Conservation (phyloP, 2,113 vertebrate species). For the Oostethus manadensis region DNA sequence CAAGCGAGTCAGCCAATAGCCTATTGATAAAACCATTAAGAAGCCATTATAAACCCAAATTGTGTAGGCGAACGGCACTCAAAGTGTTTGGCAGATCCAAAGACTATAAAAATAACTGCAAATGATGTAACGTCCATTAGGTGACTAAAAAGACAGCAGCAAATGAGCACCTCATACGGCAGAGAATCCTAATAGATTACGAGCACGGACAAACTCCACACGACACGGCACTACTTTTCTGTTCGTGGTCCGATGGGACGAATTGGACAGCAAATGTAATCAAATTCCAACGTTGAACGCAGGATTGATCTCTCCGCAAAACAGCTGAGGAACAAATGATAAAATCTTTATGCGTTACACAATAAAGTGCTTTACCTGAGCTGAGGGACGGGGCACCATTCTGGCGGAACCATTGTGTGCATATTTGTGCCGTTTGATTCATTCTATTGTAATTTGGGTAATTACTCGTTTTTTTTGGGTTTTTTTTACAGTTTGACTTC, state of each 20-base stretch:
- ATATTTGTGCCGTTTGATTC: background rate
- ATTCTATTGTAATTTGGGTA: too few relatives aligned
- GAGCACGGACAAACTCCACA: background rate
- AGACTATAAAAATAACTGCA: background rate
- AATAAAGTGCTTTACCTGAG: slow-evolving; percentile 22
- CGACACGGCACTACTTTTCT: slow-evolving; percentile 48
- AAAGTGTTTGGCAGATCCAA: background rate
- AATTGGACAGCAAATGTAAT: slow-evolving; percentile 60
- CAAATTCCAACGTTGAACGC: slow-evolving; percentile 53
- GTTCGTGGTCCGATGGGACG: slow-evolving; percentile 51
- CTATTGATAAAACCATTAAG: background rate
- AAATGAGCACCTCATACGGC: too few relatives aligned
- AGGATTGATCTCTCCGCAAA: slow-evolving; percentile 48
- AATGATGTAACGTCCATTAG: too few relatives aligned
- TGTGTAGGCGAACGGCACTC: background rate
- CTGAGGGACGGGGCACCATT: too few relatives aligned
- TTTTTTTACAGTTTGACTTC: too few relatives aligned
- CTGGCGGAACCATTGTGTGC: background rate
- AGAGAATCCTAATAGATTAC: too few relatives aligned
- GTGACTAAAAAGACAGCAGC: too few relatives aligned
- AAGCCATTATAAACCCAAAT: background rate
- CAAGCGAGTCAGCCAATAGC: background rate
- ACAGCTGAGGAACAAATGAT: slow-evolving; percentile 65
- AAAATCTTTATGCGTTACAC: slow-evolving; percentile 61
- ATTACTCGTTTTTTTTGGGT: background rate